Base-by-base conservation (phyloP, 2,888 invertebrate species). In the Tolmerus cingulatus region DNA sequence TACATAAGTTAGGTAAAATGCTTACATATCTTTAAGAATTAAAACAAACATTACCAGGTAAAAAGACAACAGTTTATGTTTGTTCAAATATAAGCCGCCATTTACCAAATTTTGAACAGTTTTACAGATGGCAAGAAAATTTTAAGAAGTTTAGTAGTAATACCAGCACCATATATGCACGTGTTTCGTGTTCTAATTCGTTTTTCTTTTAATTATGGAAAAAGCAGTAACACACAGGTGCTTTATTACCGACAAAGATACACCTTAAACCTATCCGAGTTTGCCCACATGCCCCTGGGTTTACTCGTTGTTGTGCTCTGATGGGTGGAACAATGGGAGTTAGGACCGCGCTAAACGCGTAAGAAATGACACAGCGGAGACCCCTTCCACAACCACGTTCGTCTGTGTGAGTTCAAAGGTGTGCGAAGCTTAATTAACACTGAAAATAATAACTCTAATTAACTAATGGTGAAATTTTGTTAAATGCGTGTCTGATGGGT, bases 381-480 rank as follows among this genome's bases (percentile, higher is more conserved):
- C 46, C 14, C 74, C 14, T 85, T 74, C 51, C 43, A 84, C 40
- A 8, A 40, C 40, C 14, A 16, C 74, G 30, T 46, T 43, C 51
- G 46, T 46, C 2, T 34, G 74, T 78, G 78, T 37, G 66, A 57
- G 51, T 66, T 86, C 77, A 81, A 88, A 88, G 88, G 88, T 88
- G 88, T 88, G 88, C 51, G 87, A 87, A 87, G 84, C 87, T 88
- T 88, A 88, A 88, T 88, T 88, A 88, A 87, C 87, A 86, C 86
- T 87, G 85, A 87, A 87, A 87, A 88, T 88, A 87, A 88, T 88
- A 88, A 88, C 88, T 88, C 86, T 88, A 88, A 88, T 88, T 88
- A 88, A 88, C 88, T 88, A 88, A 88, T 88, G 88, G 88, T 77
- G 87, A 88, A 88, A 88, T 88, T 88, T 88, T 88, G 88, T 88